These are phyloP conservation scores for Eubasilissa splendida DNA, from an alignment of 2,888 invertebrate species.

Conservation along the genomic window DNA sequence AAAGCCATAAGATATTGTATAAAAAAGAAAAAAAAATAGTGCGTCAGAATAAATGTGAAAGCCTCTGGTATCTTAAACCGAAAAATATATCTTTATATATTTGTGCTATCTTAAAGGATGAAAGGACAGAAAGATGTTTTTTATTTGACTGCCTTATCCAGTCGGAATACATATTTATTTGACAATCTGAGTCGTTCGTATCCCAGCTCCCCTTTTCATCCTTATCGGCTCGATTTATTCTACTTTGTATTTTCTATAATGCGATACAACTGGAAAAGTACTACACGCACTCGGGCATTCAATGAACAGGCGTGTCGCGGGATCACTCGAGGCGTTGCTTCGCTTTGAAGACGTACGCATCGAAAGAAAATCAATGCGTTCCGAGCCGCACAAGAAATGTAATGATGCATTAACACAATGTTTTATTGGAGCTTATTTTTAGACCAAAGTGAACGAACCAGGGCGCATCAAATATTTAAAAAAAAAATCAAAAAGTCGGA, in stretches of 20 bases:
- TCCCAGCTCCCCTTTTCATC: slow-evolving; percentile 24
- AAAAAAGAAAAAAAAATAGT: no score
- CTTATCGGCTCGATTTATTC: slow-evolving; percentile 27
- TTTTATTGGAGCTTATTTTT: no score
- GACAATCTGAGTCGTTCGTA: slow-evolving; percentile 50
- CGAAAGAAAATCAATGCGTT: no score
- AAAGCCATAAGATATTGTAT: no score
- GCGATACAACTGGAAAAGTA: slow-evolving; percentile 1
- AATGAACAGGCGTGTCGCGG: slow-evolving; percentile 24
- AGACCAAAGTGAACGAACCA: no score
- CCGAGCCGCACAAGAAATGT: no score
- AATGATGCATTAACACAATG: no score
- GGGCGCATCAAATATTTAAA: no score
- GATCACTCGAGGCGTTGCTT: slow-evolving; percentile 19
- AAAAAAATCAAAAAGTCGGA: no score
- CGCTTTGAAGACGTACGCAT: slow-evolving; percentile 17
- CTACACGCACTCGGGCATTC: slow-evolving; percentile 16
- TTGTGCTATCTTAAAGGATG: slow-evolving; percentile 25
- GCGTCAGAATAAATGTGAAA: no score
- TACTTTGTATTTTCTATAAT: slow-evolving; percentile 22
- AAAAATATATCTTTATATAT: slow-evolving; percentile 19
- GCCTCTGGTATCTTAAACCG: neutral
- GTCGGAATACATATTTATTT: slow-evolving; percentile 51
- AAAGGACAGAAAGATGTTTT: slow-evolving; percentile 33
- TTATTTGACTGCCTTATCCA: slow-evolving; percentile 44